A percentile compares a stretch with the other conserved stretches of the same genome.
These are phyloP conservation scores for Myiagra hebetior DNA, from an alignment of 2,113 vertebrate species.

Conservation along the genomic window DNA sequence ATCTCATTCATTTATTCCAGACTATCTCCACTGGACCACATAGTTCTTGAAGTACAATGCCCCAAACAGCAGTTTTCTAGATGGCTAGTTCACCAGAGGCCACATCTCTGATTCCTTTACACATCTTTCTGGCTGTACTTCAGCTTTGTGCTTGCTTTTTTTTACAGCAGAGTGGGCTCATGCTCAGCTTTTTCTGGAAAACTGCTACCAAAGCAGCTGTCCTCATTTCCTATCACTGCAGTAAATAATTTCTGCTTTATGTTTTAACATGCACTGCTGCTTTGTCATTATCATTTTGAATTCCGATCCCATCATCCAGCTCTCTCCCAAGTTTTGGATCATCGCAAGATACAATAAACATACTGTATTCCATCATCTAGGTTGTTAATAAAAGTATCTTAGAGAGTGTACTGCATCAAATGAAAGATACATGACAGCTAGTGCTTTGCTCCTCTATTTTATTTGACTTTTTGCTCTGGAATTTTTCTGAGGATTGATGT, in stretches of 20 bases:
- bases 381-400: conserved; percentile 11
- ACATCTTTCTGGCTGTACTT: not conserved
- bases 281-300: not conserved
- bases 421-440: not conserved
- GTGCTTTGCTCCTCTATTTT: not conserved
- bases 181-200: not conserved
- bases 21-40: not conserved
- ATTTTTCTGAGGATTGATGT: conserved; percentile 20
- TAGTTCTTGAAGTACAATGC: not conserved
- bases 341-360: not conserved
- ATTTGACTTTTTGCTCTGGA: not conserved
- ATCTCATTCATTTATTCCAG: not conserved
- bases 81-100: not conserved
- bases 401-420: not conserved
- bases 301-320: not conserved
- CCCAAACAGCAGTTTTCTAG: not conserved
- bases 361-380: not conserved
- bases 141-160: not conserved
- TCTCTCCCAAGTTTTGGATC: not conserved
- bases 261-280: not conserved
- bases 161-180: not conserved
- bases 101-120: not conserved
- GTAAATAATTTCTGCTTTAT: not conserved
- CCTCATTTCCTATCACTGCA: not conserved
- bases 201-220: not conserved